Evolutionary conservation across 2,888 invertebrate species (phyloP).

Genomic region (Pocota personata): DNA sequence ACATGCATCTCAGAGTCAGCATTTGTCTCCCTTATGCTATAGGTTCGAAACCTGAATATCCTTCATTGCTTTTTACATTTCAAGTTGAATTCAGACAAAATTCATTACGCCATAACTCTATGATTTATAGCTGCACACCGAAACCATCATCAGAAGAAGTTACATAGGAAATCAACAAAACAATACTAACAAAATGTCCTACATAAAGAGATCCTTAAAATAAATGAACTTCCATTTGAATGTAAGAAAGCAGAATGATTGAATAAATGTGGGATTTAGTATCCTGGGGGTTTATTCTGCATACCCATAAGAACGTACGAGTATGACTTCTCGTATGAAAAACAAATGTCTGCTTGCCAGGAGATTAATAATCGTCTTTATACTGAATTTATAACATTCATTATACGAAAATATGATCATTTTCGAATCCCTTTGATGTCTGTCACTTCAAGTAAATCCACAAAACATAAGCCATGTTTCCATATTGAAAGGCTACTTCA

Average conservation of each 20-base stretch:
- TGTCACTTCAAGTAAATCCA: slow-evolving; percentile 1
- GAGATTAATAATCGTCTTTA: slow-evolving; percentile 14
- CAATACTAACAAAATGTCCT: not conserved
- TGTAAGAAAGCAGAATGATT: not conserved
- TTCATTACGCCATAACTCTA: not conserved
- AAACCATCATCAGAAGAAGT: not conserved
- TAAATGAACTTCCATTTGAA: slow-evolving; percentile 18
- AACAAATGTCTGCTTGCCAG: slow-evolving; percentile 4
- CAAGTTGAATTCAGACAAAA: not conserved
- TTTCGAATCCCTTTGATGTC: slow-evolving; percentile 33
- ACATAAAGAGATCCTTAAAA: not conserved
- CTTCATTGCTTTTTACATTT: not conserved
- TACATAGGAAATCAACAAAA: not conserved
- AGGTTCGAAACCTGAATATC: not conserved
- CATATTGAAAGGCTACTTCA: slow-evolving; percentile 2
- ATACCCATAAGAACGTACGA: not conserved
- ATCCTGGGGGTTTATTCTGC: not conserved
- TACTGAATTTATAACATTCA: slow-evolving; percentile 6
- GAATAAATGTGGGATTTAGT: not conserved
- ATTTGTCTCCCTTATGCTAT: not conserved
- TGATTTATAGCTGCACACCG: not conserved
- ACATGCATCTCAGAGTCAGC: too few species aligned
- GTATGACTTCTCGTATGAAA: not conserved
- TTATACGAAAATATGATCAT: not conserved
- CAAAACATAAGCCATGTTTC: not conserved